Evolutionary conservation across 2,888 invertebrate genomes (phyloP).

Genomic region (Acronicta leporina): DNA sequence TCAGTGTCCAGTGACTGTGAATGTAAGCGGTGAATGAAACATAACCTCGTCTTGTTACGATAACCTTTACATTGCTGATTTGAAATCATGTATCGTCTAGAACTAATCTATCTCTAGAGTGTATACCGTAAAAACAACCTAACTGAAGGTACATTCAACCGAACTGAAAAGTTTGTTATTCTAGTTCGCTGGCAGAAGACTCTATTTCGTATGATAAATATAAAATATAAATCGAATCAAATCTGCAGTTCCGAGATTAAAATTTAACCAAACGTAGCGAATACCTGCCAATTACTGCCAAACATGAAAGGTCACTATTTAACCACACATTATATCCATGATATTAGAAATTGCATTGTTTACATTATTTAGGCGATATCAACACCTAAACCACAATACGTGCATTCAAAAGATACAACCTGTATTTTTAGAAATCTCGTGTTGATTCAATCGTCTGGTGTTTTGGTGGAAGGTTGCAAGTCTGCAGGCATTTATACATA

Average conservation of each 20-base stretch:
- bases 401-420: constrained; percentile 8
- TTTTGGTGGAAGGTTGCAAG: no score
- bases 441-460: constrained; percentile 32
- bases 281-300: no score
- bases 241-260: no score
- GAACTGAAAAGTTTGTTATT: not conserved
- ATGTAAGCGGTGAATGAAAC: constrained; percentile 45
- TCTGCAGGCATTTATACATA: constrained; percentile 51
- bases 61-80: constrained; percentile 41
- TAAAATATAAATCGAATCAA: no score
- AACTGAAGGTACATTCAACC: not conserved
- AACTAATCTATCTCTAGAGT: not conserved
- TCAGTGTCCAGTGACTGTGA: constrained; percentile 23
- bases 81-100: constrained; percentile 24
- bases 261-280: no score
- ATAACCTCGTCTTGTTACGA: constrained; percentile 33
- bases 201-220: no score
- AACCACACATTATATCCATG: no score
- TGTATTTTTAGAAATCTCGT: constrained; percentile 43
- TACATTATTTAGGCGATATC: constrained; percentile 10
- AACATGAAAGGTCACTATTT: no score
- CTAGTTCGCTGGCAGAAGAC: no score
- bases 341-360: no score
- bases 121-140: not conserved
- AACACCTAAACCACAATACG: constrained; percentile 17